Conservation (phyloP, 2,797 vertebrate species). For the Hypotaenidia philippensis region DNA sequence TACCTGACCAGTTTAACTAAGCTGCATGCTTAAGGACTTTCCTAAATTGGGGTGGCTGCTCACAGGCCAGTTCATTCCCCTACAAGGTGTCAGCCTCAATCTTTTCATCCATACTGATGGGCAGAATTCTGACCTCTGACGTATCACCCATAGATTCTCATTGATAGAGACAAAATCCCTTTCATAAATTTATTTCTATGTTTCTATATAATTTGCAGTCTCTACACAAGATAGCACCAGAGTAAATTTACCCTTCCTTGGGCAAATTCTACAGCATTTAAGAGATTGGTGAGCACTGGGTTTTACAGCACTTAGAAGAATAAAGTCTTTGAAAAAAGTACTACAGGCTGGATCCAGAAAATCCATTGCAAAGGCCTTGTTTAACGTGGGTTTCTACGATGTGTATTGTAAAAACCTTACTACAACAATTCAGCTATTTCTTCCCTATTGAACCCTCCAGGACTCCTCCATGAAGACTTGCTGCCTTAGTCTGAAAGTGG, state of each 20-base stretch:
- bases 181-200: neutral
- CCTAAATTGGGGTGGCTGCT: neutral
- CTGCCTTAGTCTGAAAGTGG: neutral
- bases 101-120: neutral
- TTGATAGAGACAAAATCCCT: neutral
- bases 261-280: neutral
- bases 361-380: neutral
- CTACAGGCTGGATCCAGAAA: neutral
- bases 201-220: neutral
- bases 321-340: neutral
- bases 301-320: neutral
- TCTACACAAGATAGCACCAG: neutral
- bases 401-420: constrained; percentile 7
- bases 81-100: neutral
- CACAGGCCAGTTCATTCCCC: neutral
- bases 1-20: neutral
- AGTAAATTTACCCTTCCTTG: neutral
- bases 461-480: constrained; percentile 3
- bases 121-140: neutral
- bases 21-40: neutral
- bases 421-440: neutral
- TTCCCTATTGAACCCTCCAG: neutral
- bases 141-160: neutral
- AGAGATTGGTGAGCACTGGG: neutral
- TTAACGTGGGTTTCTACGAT: neutral